Base-by-base conservation (phyloP, 2,113 vertebrate genomes). In the Ranitomeya variabilis region DNA sequence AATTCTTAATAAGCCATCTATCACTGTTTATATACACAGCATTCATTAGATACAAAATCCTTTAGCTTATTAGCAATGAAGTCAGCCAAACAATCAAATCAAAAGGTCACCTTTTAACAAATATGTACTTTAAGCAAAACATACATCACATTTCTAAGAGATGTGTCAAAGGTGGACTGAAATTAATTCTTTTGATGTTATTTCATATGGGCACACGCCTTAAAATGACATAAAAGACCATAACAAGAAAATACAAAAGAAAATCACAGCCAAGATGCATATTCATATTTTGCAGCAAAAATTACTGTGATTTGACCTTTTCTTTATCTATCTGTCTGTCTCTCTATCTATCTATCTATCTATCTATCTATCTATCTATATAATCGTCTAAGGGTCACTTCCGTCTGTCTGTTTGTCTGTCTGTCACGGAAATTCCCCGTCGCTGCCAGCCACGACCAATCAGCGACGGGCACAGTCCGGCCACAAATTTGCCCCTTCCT, bases 51-150 rank as follows among this genome's bases (percentile, higher is more conserved):
- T 85, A 92, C 66, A 90, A 92, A 93, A 94, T 94, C 93, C 91
- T 92, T 94, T 91, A 93, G 90, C 92, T 93, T 93, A 93, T 95
- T 94, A 94, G 90, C 88, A 91, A 91, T 86, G 87, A 92, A 92
- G 89, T 91, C 93, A 93, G 91, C 86, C 90, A 88, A 91, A 93
- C 90, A 93, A 92, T 92, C 92, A 91, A 91, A 94, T 85, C 88
- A 90, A 93, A 95, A 94, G 93, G 93, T 94, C 92, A 95, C 93
- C 93, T 93, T 91, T 92, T 92, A 92, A 92, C 91, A 92, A 91
- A 92, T 83, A 89, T 16, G 45, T 91, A 89, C 89, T 93, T 87
- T 91, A 87, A 91, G 86, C 82, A 80, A 91, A 92, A 90, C 78
- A 92, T 80, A 59, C 77, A 89, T 92, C 90, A 91, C 91, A 90